Percentiles rank a stretch among this genome's conserved stretches.
These are phyloP conservation scores for Petroica traversi DNA, from an alignment of 2,113 vertebrate species.

Conservation along the genomic window DNA sequence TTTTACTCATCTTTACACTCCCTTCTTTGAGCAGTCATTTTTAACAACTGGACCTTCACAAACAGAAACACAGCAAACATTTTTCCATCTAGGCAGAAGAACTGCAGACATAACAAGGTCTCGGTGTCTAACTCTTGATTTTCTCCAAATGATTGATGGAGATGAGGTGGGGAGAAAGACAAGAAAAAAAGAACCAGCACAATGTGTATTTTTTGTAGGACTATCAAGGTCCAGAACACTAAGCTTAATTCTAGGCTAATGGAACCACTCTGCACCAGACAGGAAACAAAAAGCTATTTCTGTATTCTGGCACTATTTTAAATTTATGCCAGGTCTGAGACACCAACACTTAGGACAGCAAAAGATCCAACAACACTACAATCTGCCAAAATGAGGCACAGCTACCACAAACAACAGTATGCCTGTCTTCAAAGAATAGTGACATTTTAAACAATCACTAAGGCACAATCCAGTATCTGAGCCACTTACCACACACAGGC, in stretches of 20 bases:
- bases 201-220: not conserved
- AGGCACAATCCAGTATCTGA: not conserved
- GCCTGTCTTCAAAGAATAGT: not conserved
- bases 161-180: not conserved
- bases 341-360: not conserved
- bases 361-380: not conserved
- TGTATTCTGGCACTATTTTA: not conserved
- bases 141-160: not conserved
- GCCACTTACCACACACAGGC: accelerated
- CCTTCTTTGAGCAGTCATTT: not conserved
- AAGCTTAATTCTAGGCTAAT: not conserved
- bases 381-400: not conserved
- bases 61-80: not conserved
- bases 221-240: not conserved
- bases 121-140: accelerated
- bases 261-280: not conserved
- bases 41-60: not conserved
- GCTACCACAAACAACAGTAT: not conserved
- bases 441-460: not conserved
- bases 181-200: not conserved
- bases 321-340: not conserved
- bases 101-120: not conserved
- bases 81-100: not conserved
- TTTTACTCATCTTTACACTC: not conserved
- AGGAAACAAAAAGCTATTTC: not conserved